phyloP scores from a whole-genome alignment of 2,797 vertebrate species.

The Todus mexicanus region DNA sequence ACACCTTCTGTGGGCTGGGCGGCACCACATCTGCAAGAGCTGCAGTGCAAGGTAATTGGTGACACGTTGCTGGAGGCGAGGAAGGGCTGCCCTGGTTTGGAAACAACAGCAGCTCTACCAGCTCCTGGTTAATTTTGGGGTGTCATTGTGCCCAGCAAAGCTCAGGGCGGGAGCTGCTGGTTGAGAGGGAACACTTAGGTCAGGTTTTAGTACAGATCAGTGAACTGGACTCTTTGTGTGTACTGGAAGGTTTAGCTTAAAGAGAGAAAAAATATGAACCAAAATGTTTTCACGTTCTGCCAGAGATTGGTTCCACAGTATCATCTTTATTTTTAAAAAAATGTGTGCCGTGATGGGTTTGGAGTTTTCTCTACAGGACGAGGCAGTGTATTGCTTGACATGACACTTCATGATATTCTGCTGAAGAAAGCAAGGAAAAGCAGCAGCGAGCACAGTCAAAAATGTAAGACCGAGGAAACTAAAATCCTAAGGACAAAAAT shows the following conservation, averaged over 20 bases:
- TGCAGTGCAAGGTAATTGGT: neutral
- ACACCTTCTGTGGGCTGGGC: too few species aligned
- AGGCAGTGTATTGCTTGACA: neutral
- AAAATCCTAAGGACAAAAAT: neutral
- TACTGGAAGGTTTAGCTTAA: neutral
- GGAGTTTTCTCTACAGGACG: neutral
- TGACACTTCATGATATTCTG: neutral
- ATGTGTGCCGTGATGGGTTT: neutral
- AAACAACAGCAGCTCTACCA: neutral
- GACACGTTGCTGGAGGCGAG: neutral
- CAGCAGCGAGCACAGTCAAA: neutral
- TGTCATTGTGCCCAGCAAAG: neutral
- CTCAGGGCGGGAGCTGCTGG: neutral
- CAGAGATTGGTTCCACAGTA: neutral
- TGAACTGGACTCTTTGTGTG: neutral
- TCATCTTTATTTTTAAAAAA: neutral
- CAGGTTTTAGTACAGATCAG: neutral
- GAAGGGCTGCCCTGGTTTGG: neutral
- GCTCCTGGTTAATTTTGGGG: neutral
- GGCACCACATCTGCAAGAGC: neutral
- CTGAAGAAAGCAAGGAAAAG: neutral
- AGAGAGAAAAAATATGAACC: neutral
- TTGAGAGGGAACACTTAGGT: neutral
- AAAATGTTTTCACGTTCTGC: neutral
- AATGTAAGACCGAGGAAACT: neutral